Base-by-base conservation (phyloP, 2,888 invertebrate species). In the Aelia acuminata region DNA sequence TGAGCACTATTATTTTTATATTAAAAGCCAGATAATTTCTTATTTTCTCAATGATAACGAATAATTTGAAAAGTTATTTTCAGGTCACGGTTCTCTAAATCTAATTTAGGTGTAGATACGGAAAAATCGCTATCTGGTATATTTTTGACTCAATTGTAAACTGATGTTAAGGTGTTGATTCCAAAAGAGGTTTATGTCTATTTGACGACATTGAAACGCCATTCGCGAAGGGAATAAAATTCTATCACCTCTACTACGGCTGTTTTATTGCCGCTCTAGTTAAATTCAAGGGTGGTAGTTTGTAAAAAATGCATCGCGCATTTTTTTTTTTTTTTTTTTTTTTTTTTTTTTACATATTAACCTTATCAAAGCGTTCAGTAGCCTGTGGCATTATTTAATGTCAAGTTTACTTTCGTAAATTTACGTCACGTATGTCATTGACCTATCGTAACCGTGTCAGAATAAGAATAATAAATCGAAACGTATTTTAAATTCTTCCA, bases 191-290 rank as follows among this genome's bases (percentile, higher is more conserved):
- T 70, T 70, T 35, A 70, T 70, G 3, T 70, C 3, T 43, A 22
- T n/a, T 80, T 80, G 43, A 39, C 43, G 80, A n/a, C 80, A 80
- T 75, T 75, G 75, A 75, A 75, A 75, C 75, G 43, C 39, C 43
- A 75, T 80, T 80, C 80, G 80, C 43, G 20, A 43, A n/a, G 80
- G 80, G 4, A 80, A 80, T 39, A 80, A 80, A 80, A 70, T 35
- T 70, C 63, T 63, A 31, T 31, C 31, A 63, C 31, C 63, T 63
- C 15, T 26, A 57, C n/a, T 43, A 43, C 57, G 57, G 57, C 75
- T 39, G 4, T 80, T 80, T 80, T 80, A 80, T 43, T 80, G 11
- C 80, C 43, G 80, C 39, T 80, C 43, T 43, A 80, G 80, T 80
- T 43, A 80, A 43, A 43, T 80, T 80, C 80, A 80, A 80, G 80